Base-by-base conservation (phyloP, 2,888 invertebrate species). In the Oligia latruncula region DNA sequence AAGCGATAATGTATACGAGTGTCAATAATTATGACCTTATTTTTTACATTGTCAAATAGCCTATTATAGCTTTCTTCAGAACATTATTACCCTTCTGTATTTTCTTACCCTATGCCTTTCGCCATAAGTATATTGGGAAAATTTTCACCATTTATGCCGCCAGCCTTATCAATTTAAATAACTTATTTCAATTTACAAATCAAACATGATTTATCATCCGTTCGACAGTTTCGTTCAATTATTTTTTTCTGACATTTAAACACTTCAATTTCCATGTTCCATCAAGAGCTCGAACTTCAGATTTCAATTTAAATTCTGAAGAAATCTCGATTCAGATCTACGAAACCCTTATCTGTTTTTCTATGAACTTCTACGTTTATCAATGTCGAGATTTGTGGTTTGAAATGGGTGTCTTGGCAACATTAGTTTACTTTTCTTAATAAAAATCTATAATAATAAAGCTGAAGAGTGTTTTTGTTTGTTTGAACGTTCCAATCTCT, bases 181-280 rank as follows among this genome's bases (percentile, higher is more conserved):
- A 84, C 43, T 77, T 71, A 80, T 72, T 87, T 64, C 77, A 84
- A 84, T 89, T 80, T 81, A 77, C 35, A 87, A 78, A 77, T 58
- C 77, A 82, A 88, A 87, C 71, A 84, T 1, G 70, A 82, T 88
- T 88, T 81, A 90, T 90, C 87, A 88, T 72, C 58, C 58, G 17
- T 17, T 43, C n/a, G 86, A 83, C 84, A 82, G 74, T 73, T 76
- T 71, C 49, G 49, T 81, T 80, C 13, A 64, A 77, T 80, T 67
- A 64, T n/a, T 74, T 78, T 77, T 64, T 20, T 20, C 66, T 75
- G 77, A 75, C 76, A 67, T 87, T 74, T 64, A 17, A 40, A 40
- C 20, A 74, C 40, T 71, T 43, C 2, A 23, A 40, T 58, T 71
- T 49, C 2, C n/a, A 71, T 55, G 58, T 77, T 66, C 62, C 17